Evolutionary conservation across 2,888 invertebrate genomes (phyloP).

Genomic region (Invenusta paracnida): DNA sequence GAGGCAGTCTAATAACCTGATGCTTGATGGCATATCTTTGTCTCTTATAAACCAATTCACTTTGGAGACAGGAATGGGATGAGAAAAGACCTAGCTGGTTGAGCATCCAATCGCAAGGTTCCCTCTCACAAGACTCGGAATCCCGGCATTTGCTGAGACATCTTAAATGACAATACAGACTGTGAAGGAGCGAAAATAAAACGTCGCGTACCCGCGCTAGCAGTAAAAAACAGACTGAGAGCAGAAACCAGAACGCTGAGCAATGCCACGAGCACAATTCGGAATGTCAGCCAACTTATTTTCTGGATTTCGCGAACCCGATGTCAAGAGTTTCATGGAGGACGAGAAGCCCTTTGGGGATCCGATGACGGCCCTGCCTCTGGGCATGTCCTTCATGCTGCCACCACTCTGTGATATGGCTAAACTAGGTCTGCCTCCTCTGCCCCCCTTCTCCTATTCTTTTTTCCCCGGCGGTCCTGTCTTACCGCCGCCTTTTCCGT

Average conservation of each 20-base stretch:
- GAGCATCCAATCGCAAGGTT: conserved; percentile 18
- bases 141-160: background rate
- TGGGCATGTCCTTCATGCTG: conserved; percentile 9
- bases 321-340: background rate
- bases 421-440: background rate
- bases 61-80: too few species aligned
- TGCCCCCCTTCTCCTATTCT: background rate
- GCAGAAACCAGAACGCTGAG: too few species aligned
- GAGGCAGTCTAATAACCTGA: too few species aligned
- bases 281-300: background rate
- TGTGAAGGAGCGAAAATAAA: background rate
- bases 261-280: background rate
- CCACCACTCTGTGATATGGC: conserved; percentile 3
- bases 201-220: background rate
- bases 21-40: too few species aligned
- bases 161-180: background rate
- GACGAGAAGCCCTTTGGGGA: background rate
- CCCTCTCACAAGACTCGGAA: background rate
- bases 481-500: background rate
- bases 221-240: background rate
- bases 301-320: background rate
- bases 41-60: too few species aligned
- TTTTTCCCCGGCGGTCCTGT: background rate
- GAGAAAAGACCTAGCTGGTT: too few species aligned
- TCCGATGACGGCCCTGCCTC: background rate